Evolutionary conservation across 1,140 invertebrate species (phyloP).

Genomic region (Scaptodrosophila lebanonensis): DNA sequence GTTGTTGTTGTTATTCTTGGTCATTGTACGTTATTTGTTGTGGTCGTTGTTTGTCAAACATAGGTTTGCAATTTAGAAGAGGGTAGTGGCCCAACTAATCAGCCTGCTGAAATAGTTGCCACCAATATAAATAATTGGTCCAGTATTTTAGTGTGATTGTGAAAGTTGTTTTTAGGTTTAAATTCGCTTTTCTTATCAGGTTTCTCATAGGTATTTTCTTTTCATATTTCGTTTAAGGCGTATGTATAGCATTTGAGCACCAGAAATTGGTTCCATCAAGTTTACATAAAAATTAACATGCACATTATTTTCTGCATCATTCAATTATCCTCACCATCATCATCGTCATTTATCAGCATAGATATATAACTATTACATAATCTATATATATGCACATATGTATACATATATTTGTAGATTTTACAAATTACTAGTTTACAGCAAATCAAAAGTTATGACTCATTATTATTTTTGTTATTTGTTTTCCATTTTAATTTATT

Average conservation of each 20-base stretch:
- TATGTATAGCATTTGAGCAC: conserved; percentile 48
- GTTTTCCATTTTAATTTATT: conserved; percentile 59
- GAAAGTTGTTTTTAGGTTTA: conserved; percentile 38
- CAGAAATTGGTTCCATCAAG: conserved; percentile 52
- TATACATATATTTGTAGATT: conserved; percentile 6
- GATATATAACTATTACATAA: conserved; percentile 15
- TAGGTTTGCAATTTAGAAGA: conserved; percentile 12
- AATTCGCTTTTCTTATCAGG: conserved; percentile 54
- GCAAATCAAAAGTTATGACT: conserved; percentile 49
- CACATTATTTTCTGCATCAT: too few relatives aligned
- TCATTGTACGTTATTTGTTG: conserved; percentile 11
- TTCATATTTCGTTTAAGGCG: conserved; percentile 42
- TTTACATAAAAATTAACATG: conserved; percentile 27
- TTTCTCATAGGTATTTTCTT: conserved; percentile 23
- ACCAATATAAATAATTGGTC: conserved; percentile 22
- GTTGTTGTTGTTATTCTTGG: not conserved
- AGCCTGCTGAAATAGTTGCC: conserved; percentile 69
- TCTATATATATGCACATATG: conserved; percentile 16
- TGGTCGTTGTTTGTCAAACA: conserved; percentile 21
- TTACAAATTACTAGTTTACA: conserved; percentile 37
- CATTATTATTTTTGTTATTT: too few relatives aligned
- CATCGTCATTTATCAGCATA: conserved; percentile 1
- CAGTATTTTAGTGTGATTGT: conserved; percentile 8
- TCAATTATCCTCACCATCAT: too few relatives aligned
- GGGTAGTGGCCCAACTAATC: conserved; percentile 25